Evolutionary conservation across 2,888 invertebrate genomes (phyloP).

Genomic region (Tanypteryx hageni): DNA sequence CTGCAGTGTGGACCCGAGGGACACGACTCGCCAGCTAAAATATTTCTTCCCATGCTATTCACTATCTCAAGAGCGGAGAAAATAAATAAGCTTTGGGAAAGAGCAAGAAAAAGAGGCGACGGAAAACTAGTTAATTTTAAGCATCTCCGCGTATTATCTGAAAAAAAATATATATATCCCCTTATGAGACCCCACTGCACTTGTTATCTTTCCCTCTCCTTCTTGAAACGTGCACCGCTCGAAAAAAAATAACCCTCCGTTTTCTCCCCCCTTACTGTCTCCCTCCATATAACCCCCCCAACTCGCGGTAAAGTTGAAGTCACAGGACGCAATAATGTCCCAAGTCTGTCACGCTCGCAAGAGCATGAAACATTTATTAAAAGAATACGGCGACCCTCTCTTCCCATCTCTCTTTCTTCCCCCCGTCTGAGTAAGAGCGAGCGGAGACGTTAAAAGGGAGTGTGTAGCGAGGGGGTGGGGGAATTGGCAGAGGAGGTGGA

Average conservation of each 20-base stretch:
- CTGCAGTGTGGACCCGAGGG: too few relatives aligned
- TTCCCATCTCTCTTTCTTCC: neutral
- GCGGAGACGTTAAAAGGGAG: slow-evolving; percentile 4
- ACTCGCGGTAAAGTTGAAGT: neutral
- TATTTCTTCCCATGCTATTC: too few relatives aligned
- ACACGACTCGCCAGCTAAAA: too few relatives aligned
- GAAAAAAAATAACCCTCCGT: too few relatives aligned
- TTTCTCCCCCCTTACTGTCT: too few relatives aligned
- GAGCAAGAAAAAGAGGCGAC: too few relatives aligned
- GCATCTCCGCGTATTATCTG: too few relatives aligned
- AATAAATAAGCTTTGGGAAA: too few relatives aligned
- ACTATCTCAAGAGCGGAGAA: too few relatives aligned
- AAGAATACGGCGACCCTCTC: slow-evolving; percentile 16
- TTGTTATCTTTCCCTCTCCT: neutral
- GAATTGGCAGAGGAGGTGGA: neutral
- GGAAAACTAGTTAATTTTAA: too few relatives aligned
- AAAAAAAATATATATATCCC: neutral
- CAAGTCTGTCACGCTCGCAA: slow-evolving; percentile 4
- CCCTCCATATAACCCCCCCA: too few relatives aligned
- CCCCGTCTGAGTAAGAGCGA: neutral
- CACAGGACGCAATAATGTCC: slow-evolving; percentile 41
- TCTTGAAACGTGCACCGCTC: too few relatives aligned
- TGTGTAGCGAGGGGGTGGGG: neutral
- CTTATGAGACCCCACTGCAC: neutral
- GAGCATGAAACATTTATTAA: slow-evolving; percentile 57